Evolutionary conservation across 2,797 vertebrate species (phyloP).

Genomic region (Squalus acanthias): DNA sequence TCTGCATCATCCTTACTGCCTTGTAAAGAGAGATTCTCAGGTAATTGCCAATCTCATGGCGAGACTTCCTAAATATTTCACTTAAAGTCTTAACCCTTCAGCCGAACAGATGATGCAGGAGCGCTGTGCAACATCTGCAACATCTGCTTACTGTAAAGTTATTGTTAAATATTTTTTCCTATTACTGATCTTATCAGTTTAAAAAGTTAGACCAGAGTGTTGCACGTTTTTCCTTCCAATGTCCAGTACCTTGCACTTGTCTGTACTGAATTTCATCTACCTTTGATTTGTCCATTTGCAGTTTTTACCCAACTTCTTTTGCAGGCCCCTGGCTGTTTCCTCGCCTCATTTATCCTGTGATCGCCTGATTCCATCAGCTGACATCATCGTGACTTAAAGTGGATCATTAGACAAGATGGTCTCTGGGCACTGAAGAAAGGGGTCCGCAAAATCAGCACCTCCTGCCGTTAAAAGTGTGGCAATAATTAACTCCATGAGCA

Average conservation of each 20-base stretch:
- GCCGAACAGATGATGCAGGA: not conserved
- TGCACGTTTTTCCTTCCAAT: too few species aligned
- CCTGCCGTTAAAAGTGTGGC: not conserved
- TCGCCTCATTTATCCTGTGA: not conserved
- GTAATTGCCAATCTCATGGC: not conserved
- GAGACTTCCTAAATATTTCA: not conserved
- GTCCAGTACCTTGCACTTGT: too few species aligned
- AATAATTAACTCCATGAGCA: not conserved
- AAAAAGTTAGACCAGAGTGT: too few species aligned
- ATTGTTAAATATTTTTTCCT: not conserved
- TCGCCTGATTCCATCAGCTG: not conserved
- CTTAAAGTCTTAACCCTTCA: not conserved
- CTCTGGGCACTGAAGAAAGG: rapidly evolving
- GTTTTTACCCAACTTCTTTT: not conserved
- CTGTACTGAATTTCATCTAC: not conserved
- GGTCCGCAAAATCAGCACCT: rapidly evolving
- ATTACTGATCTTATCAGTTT: too few species aligned
- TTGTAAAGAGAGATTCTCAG: not conserved
- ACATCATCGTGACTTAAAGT: not conserved
- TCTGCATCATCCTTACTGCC: not conserved
- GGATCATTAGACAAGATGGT: not conserved
- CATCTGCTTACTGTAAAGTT: not conserved
- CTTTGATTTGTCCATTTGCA: not conserved
- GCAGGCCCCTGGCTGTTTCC: not conserved
- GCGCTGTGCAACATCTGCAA: not conserved